Conservation (phyloP, 2,797 vertebrate genomes). For the Mustela erminea region DNA sequence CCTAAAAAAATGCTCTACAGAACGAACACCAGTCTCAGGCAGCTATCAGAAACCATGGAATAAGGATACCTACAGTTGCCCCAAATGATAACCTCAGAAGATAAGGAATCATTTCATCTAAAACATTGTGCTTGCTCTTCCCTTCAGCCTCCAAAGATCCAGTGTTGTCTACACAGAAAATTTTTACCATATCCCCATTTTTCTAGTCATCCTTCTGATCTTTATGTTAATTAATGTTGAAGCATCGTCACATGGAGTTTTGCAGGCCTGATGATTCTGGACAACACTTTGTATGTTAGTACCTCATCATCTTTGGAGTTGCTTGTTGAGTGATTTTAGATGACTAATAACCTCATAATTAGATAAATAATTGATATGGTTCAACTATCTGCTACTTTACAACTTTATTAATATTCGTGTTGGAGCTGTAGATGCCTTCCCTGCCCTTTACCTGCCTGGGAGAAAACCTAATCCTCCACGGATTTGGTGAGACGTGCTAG, state of each 20-base stretch:
- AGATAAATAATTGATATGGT: slow-evolving; percentile 80
- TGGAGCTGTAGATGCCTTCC: slow-evolving; percentile 65
- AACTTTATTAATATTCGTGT: slow-evolving; percentile 77
- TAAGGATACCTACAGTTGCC: neutral
- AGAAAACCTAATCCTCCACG: slow-evolving; percentile 59
- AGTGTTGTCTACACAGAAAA: neutral
- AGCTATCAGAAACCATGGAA: neutral
- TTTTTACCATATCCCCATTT: neutral
- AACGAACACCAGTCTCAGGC: neutral
- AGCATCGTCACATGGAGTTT: slow-evolving; percentile 67
- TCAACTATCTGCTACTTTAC: slow-evolving; percentile 74
- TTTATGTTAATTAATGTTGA: slow-evolving; percentile 71
- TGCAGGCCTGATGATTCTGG: slow-evolving; percentile 68
- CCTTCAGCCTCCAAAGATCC: neutral
- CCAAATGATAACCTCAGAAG: neutral
- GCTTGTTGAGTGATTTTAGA: slow-evolving; percentile 71
- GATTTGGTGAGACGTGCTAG: neutral
- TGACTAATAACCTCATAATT: slow-evolving; percentile 75
- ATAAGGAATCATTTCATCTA: neutral
- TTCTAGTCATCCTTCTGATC: slow-evolving; percentile 11
- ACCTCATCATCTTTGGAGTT: slow-evolving; percentile 58
- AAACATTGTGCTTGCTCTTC: neutral
- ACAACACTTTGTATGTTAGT: slow-evolving; percentile 57
- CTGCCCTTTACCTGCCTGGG: slow-evolving; percentile 73
- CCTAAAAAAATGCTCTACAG: neutral